These are phyloP conservation scores for Calliphora vomitoria DNA, from an alignment of 2,888 invertebrate genomes.

Conservation along the genomic window DNA sequence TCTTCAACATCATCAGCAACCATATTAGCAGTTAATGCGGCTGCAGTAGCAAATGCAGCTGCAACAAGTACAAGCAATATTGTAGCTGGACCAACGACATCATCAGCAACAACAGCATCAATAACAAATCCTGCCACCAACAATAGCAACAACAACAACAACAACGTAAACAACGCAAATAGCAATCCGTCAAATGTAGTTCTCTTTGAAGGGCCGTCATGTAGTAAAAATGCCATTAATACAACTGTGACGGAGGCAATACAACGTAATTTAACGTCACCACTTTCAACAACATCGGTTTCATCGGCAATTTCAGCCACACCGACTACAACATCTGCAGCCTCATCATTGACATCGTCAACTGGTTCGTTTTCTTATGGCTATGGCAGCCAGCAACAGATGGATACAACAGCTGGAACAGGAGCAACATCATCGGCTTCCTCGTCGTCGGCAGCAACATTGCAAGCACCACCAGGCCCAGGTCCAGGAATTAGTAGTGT, in stretches of 20 bases:
- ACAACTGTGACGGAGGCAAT: constrained; percentile 35
- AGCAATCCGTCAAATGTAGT: constrained; percentile 49
- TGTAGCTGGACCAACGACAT: constrained; percentile 39
- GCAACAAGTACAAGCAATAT: constrained; percentile 56
- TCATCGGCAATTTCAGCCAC: constrained; percentile 69
- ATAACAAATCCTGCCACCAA: constrained; percentile 59
- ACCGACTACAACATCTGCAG: constrained; percentile 68
- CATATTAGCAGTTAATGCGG: constrained; percentile 60
- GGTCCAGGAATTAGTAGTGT: not conserved
- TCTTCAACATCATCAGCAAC: constrained; percentile 75
- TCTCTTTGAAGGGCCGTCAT: constrained; percentile 67
- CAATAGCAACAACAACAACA: constrained; percentile 61
- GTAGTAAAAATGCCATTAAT: constrained; percentile 60
- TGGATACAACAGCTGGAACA: constrained; percentile 66
- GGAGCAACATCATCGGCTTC: constrained; percentile 56
- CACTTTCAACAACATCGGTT: constrained; percentile 70
- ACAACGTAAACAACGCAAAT: constrained; percentile 54
- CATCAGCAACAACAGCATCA: constrained; percentile 71
- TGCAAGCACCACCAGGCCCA: constrained; percentile 59
- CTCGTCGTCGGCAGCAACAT: constrained; percentile 38
- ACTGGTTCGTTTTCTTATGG: constrained; percentile 67
- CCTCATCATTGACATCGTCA: constrained; percentile 58
- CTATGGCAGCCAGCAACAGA: constrained; percentile 62
- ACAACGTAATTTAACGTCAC: constrained; percentile 67
- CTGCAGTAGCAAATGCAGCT: constrained; percentile 26